Evolutionary conservation across 2,113 vertebrate genomes (phyloP), one percentile per base, ranked within the genome.

Genomic region (human): DNA sequence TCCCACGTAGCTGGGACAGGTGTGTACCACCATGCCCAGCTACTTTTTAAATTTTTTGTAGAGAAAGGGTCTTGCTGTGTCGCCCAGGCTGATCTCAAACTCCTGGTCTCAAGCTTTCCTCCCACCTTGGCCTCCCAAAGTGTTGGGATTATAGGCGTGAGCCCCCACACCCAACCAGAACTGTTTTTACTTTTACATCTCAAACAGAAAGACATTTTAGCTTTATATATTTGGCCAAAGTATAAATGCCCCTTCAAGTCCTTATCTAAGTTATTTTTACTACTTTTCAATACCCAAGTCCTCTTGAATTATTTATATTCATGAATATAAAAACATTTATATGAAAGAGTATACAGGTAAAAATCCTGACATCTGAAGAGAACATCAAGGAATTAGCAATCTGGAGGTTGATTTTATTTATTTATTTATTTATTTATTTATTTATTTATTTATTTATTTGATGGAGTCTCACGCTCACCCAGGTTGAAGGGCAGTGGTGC

Each of bases 271-370:
- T 57, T 93, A 80, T 82, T 94, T 93, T 84, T 43, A 92, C 93
- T 88, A 89, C 48, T 48, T 75, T 61, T 97, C 30, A 81, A 55
- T 79, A 70, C 55, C 35, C 52, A 90, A 96, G 52, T 75, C 66
- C 52, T 89, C 93, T 20, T 93, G 93, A 93, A 93, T 81, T 90
- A 86, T 68, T 93, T 55, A 92, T 35, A n/a, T 91, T 50, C 76
- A 57, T 95, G 48, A 89, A 81, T 87, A 89, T 57, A 82, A 89
- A 94, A 90, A 87, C n/a, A 93, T 50, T 85, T 81, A 57, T 6
- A 79, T 93, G 52, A 87, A 90, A 82, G 11, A 81, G 13, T 30
- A 86, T 55, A 79, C 12, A 91, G 7, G 45, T 79, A 79, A 90
- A 82, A 88, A 76, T 55, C 14, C 52, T 73, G 25, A 75, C 64